Base-by-base conservation (phyloP, 2,113 vertebrate genomes). In the Archocentrus centrarchus region DNA sequence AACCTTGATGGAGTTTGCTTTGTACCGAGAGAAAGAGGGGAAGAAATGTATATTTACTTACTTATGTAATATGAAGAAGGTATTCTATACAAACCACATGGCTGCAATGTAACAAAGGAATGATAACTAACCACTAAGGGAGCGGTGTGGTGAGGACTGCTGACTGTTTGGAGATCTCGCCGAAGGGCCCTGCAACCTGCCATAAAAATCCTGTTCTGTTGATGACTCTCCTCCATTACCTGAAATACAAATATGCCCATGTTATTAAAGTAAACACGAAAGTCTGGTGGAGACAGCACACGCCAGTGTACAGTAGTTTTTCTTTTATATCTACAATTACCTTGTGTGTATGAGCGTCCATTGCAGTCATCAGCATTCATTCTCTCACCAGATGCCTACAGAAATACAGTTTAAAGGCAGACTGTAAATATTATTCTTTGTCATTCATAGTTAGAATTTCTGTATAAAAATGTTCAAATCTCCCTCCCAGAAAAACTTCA, bases 341-440 rank as follows among this genome's bases (percentile, higher is more conserved):
- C 98, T 94, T 97, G 97, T 93, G 97, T 93, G 91, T 97, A 97
- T 83, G 97, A 96, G 86, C 96, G 95, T 90, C 97, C 98, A 95
- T 98, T 98, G 95, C 96, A 97, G 95, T 98, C 97, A 90, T 98
- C 97, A 95, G 96, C 95, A 93, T 98, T 98, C 98, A 99, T 99
- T 95, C 92, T 98, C 93, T 94, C 95, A 95, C 95, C 92, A 92
- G 92, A 94, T 92, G 89, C 96, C 96, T 97, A 88, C 24, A 96
- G 93, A 85, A 62, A 81, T 27, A 53, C 7, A 87, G 22, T 76
- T 62, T 68, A 62, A 27, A 79, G 13, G 41, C 7, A 60, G 1
- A 79, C 7, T 20, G 2, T 60, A 11, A 77, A 75, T 37, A 58
- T 83, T 13, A 60, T 4, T 47, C 1, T 35, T 35, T 27, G 39